Percentiles rank a stretch among this genome's conserved stretches.
phyloP scores from a whole-genome alignment of 2,113 vertebrate species.

The Laterallus jamaicensis region DNA sequence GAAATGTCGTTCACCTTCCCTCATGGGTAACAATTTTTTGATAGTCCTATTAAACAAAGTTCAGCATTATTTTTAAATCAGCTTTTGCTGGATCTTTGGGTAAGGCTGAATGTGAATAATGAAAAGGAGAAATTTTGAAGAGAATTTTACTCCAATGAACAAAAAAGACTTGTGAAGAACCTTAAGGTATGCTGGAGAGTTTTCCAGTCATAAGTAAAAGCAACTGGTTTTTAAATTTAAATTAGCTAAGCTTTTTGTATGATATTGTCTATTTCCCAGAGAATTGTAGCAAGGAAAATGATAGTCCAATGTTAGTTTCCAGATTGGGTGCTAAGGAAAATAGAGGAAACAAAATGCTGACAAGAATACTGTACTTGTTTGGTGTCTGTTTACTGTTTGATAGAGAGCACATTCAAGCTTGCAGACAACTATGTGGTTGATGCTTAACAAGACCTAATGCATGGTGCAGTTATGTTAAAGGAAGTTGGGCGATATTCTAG shows the following conservation, averaged over 20 bases:
- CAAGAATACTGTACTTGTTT: neutral
- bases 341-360: neutral
- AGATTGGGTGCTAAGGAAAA: neutral
- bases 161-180: neutral
- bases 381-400: neutral
- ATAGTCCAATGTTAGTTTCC: slow-evolving; percentile 23
- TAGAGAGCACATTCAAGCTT: neutral
- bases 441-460: neutral
- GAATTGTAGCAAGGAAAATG: neutral
- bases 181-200: neutral
- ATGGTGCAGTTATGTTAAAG: neutral
- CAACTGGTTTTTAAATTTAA: neutral
- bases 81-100: neutral
- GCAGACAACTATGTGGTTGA: neutral
- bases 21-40: neutral
- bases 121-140: neutral
- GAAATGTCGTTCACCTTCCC: neutral
- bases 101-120: neutral
- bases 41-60: neutral
- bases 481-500: neutral
- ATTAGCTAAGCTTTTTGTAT: neutral
- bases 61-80: neutral
- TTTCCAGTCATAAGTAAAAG: neutral
- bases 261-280: slow-evolving; percentile 9
- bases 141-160: neutral